Conservation (phyloP, 2,113 vertebrate genomes). For the Climacteris rufus region DNA sequence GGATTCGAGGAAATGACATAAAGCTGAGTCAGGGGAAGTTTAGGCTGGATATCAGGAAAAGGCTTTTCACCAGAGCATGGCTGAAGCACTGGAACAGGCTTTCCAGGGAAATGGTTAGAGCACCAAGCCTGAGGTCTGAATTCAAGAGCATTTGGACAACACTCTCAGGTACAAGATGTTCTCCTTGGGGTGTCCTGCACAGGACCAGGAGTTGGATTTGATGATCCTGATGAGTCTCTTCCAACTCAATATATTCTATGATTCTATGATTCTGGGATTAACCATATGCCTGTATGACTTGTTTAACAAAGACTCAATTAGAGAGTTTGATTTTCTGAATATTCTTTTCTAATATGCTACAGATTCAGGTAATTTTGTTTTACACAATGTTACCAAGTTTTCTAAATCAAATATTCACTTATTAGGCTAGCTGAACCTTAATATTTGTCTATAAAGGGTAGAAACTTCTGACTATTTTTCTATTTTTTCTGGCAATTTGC, state of each 20-base stretch:
- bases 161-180: accelerated
- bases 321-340: not conserved
- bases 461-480: not conserved
- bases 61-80: not conserved
- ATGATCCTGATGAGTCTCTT: not conserved
- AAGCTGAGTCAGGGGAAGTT: not conserved
- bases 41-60: not conserved
- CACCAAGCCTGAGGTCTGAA: not conserved
- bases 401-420: not conserved
- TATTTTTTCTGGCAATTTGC: not conserved
- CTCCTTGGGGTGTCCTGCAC: not conserved
- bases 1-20: not conserved
- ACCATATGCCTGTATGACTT: not conserved
- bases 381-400: not conserved
- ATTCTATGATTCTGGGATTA: not conserved
- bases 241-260: not conserved
- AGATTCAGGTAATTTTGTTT: not conserved
- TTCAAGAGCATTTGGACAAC: not conserved
- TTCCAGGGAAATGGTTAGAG: not conserved
- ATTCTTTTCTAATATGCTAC: not conserved
- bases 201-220: not conserved
- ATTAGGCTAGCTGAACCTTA: not conserved
- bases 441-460: not conserved
- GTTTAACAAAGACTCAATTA: not conserved
- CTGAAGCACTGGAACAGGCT: not conserved